phyloP scores from a whole-genome alignment of 2,113 vertebrate genomes.

The Toxotes jaculatrix region DNA sequence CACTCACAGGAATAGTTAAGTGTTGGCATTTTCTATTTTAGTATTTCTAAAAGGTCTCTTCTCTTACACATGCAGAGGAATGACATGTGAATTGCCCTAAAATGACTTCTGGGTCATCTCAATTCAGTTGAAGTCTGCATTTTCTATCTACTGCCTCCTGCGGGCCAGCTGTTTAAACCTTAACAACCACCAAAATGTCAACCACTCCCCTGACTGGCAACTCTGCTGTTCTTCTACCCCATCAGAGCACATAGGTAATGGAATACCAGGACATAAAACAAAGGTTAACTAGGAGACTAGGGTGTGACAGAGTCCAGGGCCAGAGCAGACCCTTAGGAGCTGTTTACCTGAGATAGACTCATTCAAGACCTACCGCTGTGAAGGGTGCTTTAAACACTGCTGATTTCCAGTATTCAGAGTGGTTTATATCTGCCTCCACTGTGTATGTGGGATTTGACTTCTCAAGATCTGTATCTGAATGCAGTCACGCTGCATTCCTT shows the following conservation, averaged over 20 bases:
- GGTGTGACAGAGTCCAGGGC: constrained; percentile 61
- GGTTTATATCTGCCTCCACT: constrained; percentile 27
- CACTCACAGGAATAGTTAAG: constrained; percentile 33
- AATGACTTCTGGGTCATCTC: constrained; percentile 56
- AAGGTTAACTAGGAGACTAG: constrained; percentile 74
- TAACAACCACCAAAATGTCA: constrained; percentile 78
- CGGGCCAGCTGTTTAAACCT: constrained; percentile 66
- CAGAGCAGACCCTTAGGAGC: constrained; percentile 26
- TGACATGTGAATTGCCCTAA: constrained; percentile 43
- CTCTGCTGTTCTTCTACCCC: constrained; percentile 42
- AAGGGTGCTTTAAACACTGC: constrained; percentile 23
- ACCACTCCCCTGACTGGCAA: constrained; percentile 65
- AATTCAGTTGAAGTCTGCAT: constrained; percentile 48
- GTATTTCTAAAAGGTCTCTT: constrained; percentile 69
- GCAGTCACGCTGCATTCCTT: constrained; percentile 62
- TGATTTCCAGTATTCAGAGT: constrained; percentile 34
- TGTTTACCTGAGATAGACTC: constrained; percentile 40
- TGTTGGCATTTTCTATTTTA: constrained; percentile 62
- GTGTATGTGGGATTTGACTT: constrained; percentile 54
- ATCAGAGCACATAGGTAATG: constrained; percentile 50
- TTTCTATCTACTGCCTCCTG: constrained; percentile 63
- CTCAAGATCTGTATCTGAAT: constrained; percentile 64
- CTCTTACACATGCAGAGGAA: constrained; percentile 63
- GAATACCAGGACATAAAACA: constrained; percentile 72
- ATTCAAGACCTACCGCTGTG: constrained; percentile 31